Evolutionary conservation across 2,888 invertebrate species (phyloP), one percentile per base, ranked within the genome.

Genomic region (Tetrapedia diversipes): DNA sequence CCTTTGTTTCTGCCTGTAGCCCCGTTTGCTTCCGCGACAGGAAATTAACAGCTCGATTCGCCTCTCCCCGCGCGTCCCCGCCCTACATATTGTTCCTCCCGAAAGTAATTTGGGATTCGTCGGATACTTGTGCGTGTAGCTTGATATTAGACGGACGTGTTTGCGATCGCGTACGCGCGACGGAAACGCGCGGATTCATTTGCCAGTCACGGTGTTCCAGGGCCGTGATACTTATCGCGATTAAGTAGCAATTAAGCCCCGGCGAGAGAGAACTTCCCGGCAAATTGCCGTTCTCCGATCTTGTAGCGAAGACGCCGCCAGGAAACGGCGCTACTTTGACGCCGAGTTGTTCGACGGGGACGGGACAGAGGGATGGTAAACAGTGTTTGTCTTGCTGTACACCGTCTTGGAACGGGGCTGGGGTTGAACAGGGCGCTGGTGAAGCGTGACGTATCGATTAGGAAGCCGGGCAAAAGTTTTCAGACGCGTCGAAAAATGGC

Each of bases 11-110:
- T 64, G 69, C 57, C 53, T 16, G 16, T n/a, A n/a, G 43, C 29
- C 60, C 81, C 77, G 83, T 82, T 84, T 77, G 75, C 65, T 59
- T 61, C 76, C 73, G 83, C 82, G 80, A 84, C 86, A 84, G 86
- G 85, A 86, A 86, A 86, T 86, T 86, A 86, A 86, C 85, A 79
- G 80, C 81, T 65, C 71, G 83, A 72, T 80, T 84, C 77, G 80
- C 77, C 77, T 70, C 71, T 11, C 14, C 77, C 80, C 67, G 75
- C 82, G 47, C 73, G 64, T 66, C 51, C 66, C 71, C n/a, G 53
- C 69, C 7, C 57, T n/a, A n/a, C 81, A 75, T 77, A 86, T 84
- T 80, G 80, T 84, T 84, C 77, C 47, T 10, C 37, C 61, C 34
- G 67, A 81, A 83, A 76, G 79, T 86, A 83, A 83, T 84, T 81